Evolutionary conservation across 2,797 vertebrate species (phyloP), one percentile per base, ranked within the genome.

Genomic region (Peromyscus nudipes): DNA sequence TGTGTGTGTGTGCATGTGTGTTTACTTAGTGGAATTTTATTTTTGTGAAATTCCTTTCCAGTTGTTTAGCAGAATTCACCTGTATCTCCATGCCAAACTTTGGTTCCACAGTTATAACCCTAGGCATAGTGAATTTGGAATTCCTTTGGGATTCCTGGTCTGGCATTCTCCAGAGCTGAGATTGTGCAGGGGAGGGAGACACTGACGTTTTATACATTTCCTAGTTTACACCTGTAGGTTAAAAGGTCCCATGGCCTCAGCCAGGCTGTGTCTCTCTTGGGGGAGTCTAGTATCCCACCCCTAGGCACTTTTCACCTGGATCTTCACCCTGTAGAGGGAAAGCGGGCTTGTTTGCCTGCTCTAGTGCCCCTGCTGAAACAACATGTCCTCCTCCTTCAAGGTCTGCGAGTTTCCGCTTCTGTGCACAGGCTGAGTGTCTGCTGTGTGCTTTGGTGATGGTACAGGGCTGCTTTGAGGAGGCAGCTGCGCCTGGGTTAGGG

Each of bases 1-100:
- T 87, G 49, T 89, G 49, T 84, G 69, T 84, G 69, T 79, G 55
- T 62, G 77, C 4, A 12, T 46, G 87, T 55, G 37, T 67, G 76
- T 95, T 65, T 84, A 57, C 87, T 90, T 84, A 17, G 14, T 89
- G 91, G 91, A 40, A 91, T 94, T 97, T 97, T 93, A 92, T 94
- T 88, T 96, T 95, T 95, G 80, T 92, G 71, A 93, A 94, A 90
- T 93, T 95, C 64, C 71, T 92, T 96, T 92, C 67, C 21, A 46
- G 4, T 65, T 60, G 71, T 43, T 94, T 87, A 95, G 96, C 91
- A 95, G 14, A 84, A 85, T 69, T 92, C 46, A 85, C 43, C 79
- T 86, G 31, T n/a, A 43, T 62, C 37, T 82, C 43, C 77, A 67
- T 27, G 43, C 89, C 84, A 62, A 5, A 79, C 40, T 69, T 29